Evolutionary conservation across 2,113 vertebrate genomes (phyloP).

Genomic region (Poeciliopsis prolifica): DNA sequence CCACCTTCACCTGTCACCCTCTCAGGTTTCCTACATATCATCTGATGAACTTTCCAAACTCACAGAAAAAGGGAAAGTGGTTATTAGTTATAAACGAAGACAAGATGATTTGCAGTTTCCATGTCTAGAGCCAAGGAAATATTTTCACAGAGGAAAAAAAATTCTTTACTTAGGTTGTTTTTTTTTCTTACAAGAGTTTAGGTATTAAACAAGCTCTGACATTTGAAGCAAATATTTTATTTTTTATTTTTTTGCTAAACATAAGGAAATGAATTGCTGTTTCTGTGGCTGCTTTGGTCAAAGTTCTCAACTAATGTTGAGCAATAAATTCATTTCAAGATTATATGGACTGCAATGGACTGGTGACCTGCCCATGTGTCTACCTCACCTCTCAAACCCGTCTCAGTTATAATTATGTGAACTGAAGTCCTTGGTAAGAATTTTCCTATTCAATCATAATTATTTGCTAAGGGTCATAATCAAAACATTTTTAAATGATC

Average conservation of each 20-base stretch:
- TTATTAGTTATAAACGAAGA: conserved; percentile 10
- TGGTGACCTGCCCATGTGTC: too few relatives aligned
- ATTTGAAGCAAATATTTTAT: neutral
- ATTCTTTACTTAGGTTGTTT: neutral
- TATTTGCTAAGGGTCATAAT: neutral
- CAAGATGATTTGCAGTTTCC: conserved; percentile 11
- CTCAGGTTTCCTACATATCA: conserved; percentile 49
- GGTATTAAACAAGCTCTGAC: neutral
- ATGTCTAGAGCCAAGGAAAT: neutral
- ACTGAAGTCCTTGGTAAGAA: neutral
- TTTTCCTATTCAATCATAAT: neutral
- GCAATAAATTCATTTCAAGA: neutral
- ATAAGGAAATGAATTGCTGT: neutral
- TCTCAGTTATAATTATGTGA: neutral
- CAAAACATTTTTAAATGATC: neutral
- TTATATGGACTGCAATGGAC: neutral
- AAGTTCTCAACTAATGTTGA: neutral
- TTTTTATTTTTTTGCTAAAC: neutral
- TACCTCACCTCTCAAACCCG: too few relatives aligned
- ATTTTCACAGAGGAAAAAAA: neutral
- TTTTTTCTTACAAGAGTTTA: neutral
- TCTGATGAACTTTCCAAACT: conserved; percentile 65
- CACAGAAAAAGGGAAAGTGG: conserved; percentile 33
- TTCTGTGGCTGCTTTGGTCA: neutral
- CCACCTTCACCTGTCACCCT: conserved; percentile 45